Conservation (phyloP, 2,888 invertebrate species). For the Scaptomyza tumidula region DNA sequence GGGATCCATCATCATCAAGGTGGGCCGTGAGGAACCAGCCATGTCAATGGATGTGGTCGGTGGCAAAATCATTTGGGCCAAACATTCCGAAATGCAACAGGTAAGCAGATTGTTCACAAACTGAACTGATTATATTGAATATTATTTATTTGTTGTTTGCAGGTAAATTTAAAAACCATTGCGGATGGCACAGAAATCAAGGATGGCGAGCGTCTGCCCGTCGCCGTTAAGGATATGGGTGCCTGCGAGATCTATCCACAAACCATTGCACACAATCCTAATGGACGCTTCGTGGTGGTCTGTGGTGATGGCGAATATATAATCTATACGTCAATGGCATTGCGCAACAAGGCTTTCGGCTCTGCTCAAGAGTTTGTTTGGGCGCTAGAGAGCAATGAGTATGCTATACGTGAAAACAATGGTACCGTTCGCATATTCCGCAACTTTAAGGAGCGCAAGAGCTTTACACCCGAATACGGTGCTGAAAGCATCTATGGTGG, state of each 20-base stretch:
- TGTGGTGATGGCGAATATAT: slow-evolving; percentile 99
- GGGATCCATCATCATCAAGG: slow-evolving; percentile 84
- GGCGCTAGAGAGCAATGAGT: slow-evolving; percentile 98
- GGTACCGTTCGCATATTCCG: slow-evolving; percentile 97
- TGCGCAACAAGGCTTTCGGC: slow-evolving; percentile 99
- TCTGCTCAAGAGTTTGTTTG: slow-evolving; percentile 99
- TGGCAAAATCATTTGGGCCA: slow-evolving; percentile 99
- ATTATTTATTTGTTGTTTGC: background rate
- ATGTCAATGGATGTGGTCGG: slow-evolving; percentile 99
- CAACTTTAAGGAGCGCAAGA: slow-evolving; percentile 98
- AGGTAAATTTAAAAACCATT: slow-evolving; percentile 82
- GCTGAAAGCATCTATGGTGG: slow-evolving; percentile 98
- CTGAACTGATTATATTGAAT: background rate
- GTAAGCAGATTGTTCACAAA: slow-evolving; percentile 35
- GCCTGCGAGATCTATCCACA: slow-evolving; percentile 99
- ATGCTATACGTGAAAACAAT: slow-evolving; percentile 94
- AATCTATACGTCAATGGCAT: slow-evolving; percentile 99
- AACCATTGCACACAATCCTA: slow-evolving; percentile 98
- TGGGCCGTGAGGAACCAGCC: slow-evolving; percentile 98
- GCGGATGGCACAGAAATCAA: slow-evolving; percentile 88
- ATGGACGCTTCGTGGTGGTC: slow-evolving; percentile 96
- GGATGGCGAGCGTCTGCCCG: slow-evolving; percentile 96
- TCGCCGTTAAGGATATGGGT: slow-evolving; percentile 99
- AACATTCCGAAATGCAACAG: slow-evolving; percentile 99
- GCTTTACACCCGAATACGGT: slow-evolving; percentile 98